Percentiles rank a stretch among this genome's conserved stretches.
These are phyloP conservation scores for Simalia tracyae DNA, from an alignment of 2,797 vertebrate species.

Conservation along the genomic window DNA sequence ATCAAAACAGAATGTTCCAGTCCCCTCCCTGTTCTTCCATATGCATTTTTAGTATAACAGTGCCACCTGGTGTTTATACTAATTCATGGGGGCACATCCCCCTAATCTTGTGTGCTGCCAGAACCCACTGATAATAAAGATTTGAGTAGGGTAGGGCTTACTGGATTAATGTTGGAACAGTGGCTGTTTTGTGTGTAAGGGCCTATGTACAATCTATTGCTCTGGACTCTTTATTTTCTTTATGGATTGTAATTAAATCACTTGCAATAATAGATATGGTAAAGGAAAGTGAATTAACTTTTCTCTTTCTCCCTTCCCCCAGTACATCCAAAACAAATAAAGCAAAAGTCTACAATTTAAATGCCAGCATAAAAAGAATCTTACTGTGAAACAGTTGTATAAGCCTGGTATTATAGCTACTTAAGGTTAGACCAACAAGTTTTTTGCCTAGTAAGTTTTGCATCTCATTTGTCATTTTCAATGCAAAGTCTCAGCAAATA, in stretches of 20 bases:
- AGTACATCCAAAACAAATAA: neutral
- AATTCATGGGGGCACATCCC: neutral
- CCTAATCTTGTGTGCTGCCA: neutral
- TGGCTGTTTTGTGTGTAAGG: neutral
- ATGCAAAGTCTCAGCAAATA: neutral
- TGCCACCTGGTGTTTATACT: neutral
- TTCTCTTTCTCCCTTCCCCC: neutral
- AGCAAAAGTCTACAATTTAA: neutral
- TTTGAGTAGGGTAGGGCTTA: neutral
- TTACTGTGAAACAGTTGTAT: neutral
- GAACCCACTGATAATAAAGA: neutral
- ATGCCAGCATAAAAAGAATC: neutral
- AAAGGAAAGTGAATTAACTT: neutral
- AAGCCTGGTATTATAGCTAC: neutral
- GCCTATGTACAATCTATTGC: neutral
- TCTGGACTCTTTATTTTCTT: neutral
- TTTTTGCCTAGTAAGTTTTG: neutral
- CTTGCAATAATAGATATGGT: neutral
- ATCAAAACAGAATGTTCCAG: neutral
- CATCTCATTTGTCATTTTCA: neutral
- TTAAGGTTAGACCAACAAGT: constrained; percentile 1
- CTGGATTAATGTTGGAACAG: neutral
- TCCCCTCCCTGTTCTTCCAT: neutral
- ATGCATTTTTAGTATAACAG: neutral
- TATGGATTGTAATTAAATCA: neutral